phyloP scores from a whole-genome alignment of 2,113 vertebrate species.

The Geococcyx californianus region DNA sequence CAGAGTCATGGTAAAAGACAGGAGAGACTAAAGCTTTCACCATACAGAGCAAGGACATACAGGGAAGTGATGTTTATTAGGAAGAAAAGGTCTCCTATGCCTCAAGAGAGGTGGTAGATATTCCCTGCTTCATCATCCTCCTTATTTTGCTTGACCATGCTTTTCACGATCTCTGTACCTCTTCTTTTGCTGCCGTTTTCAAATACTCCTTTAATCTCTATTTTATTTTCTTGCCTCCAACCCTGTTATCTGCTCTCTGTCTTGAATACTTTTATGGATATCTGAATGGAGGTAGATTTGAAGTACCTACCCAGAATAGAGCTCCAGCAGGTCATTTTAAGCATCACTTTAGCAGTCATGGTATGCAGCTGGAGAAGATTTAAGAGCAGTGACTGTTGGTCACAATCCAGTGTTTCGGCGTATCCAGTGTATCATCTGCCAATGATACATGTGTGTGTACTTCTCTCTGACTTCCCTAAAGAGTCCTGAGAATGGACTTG shows the following conservation, averaged over 20 bases:
- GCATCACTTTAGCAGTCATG: background rate
- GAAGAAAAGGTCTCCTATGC: background rate
- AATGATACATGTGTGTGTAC: background rate
- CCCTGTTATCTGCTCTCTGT: background rate
- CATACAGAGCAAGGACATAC: background rate
- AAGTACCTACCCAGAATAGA: background rate
- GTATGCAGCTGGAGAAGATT: background rate
- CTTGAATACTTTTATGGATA: background rate
- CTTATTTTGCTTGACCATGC: background rate
- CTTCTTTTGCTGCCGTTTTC: background rate
- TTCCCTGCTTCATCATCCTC: background rate
- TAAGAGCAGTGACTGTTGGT: background rate
- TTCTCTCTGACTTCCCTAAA: background rate
- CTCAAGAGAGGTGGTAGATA: background rate
- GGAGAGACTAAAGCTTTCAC: background rate
- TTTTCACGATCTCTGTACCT: background rate
- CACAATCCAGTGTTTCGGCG: background rate
- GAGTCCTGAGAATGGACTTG: background rate
- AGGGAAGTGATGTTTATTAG: background rate
- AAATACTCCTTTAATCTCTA: background rate
- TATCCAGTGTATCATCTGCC: background rate
- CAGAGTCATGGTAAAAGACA: background rate
- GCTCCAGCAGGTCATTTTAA: background rate
- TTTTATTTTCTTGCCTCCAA: background rate
- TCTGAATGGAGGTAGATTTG: background rate